phyloP scores from a whole-genome alignment of 2,113 vertebrate genomes.

The Recurvirostra avosetta region DNA sequence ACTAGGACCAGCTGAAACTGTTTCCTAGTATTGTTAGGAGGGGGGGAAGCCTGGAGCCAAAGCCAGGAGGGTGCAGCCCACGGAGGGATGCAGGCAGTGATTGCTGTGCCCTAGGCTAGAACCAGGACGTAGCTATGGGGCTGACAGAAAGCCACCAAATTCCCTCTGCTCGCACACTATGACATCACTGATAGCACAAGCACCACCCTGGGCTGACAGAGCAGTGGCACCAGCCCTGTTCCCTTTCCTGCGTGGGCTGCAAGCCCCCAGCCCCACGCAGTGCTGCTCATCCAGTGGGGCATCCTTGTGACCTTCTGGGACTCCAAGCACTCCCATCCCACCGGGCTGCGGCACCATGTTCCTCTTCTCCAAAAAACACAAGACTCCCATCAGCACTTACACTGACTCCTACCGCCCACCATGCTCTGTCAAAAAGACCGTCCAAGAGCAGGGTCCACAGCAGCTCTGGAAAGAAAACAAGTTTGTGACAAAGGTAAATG shows the following conservation, averaged over 20 bases:
- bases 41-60: neutral
- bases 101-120: neutral
- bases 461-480: constrained; percentile 49
- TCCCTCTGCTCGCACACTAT: neutral
- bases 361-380: constrained; percentile 49
- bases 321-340: fast-evolving
- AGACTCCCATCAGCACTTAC: constrained; percentile 67
- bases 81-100: too few relatives aligned
- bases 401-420: constrained; percentile 41
- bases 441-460: neutral
- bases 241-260: neutral
- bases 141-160: neutral
- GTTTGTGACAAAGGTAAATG: constrained; percentile 59
- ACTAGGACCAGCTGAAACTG: neutral
- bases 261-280: neutral
- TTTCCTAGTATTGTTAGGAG: neutral
- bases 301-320: neutral
- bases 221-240: neutral
- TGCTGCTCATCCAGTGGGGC: neutral
- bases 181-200: neutral
- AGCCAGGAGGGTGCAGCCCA: neutral
- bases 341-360: neutral
- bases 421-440: constrained; percentile 20
- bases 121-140: fast-evolving
- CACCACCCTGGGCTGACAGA: neutral